Base-by-base conservation (phyloP, 2,797 vertebrate genomes). In the Phataginus tricuspis region DNA sequence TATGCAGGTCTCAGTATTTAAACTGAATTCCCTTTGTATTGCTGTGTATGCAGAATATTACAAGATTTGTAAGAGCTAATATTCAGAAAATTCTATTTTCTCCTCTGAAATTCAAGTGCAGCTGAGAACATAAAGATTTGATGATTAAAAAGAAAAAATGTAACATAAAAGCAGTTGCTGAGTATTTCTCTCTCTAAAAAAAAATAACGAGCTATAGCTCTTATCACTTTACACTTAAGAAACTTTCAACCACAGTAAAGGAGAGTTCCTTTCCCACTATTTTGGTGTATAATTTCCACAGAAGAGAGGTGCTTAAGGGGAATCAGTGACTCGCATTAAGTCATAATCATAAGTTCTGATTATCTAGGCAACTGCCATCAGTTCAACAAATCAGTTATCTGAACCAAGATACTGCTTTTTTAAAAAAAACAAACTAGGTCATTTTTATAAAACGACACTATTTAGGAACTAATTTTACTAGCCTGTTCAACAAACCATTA, bases 381-480 rank as follows among this genome's bases (percentile, higher is more conserved):
- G 53, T 63, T 18, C 34, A 80, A 64, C 45, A 69, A 79, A 91
- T 86, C 39, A 88, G 42, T 39, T 45, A 57, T 64, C 53, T 42
- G 55, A 88, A 71, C 29, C 11, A 90, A 77, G 6, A 85, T 14
- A 19, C 4, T 37, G 16, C 53, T 78, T 79, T 10, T 16, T 72
- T 87, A 88, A 74, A 80, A n/a, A 71, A 88, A 61, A 23, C 79
- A 72, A 71, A 16, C 25, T 86, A 82, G 75, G 25, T 51, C 29
- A 82, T 39, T 78, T 90, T 88, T 45, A 55, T 6, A 91, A 90
- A 92, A 80, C 37, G 49, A 39, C 1, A 63, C 86, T 82, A 88
- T 21, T 79, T 80, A 80, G 91, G 42, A 90, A 66, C 53, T 78
- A 68, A 82, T 87, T 92, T 79, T 87, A 90, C 12, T 55, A 51